A percentile compares a stretch with the other conserved stretches of the same genome.
Conservation (phyloP, 1,140 invertebrate species). For the Drosophila triauraria region DNA sequence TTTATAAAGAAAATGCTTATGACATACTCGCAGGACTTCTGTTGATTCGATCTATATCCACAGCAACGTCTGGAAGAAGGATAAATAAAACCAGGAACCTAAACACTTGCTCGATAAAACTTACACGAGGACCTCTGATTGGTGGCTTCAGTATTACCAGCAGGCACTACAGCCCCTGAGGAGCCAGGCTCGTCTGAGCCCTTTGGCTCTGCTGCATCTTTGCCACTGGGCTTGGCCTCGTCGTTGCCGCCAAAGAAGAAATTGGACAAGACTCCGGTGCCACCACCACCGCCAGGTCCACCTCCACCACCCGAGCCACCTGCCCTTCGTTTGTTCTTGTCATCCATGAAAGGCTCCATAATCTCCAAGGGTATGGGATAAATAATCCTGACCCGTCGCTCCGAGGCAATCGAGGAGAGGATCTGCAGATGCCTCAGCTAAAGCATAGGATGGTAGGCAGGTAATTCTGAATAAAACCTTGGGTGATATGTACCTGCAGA, state of each 20-base stretch:
- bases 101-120: neutral
- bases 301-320: neutral
- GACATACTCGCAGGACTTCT: neutral
- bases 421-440: conserved; percentile 88
- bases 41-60: neutral
- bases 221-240: neutral
- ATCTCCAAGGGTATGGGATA: conserved; percentile 97
- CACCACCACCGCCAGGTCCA: neutral
- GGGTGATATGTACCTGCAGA: conserved; percentile 88
- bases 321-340: neutral
- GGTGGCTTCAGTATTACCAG: neutral
- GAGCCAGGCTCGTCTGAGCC: neutral
- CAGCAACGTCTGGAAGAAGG: neutral
- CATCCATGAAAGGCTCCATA: conserved; percentile 43
- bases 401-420: conserved; percentile 96
- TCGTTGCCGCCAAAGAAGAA: conserved; percentile 4
- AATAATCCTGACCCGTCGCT: conserved; percentile 98
- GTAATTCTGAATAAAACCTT: neutral
- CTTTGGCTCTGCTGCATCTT: too few species aligned
- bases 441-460: neutral
- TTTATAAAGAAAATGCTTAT: neutral
- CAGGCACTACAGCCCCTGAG: too few species aligned
- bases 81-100: neutral
- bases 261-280: neutral
- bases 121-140: neutral